These are phyloP conservation scores for Parelbella ahira DNA, from an alignment of 2,888 invertebrate genomes.

Conservation along the genomic window DNA sequence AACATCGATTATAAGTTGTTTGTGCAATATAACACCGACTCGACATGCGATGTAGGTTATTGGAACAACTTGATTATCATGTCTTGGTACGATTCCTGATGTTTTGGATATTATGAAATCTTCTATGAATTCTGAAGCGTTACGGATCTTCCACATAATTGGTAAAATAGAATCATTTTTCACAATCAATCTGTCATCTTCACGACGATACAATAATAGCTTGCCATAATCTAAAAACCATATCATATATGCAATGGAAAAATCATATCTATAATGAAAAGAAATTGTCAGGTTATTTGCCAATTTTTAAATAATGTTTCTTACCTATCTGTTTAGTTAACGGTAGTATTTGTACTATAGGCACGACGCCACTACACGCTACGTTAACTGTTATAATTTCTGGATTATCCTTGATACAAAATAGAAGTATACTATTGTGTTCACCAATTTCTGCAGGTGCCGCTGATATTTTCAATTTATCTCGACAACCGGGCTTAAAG, in stretches of 20 bases:
- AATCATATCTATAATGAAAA: no score
- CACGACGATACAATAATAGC: constrained; percentile 70
- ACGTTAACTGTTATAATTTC: constrained; percentile 74
- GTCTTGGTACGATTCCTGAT: constrained; percentile 61
- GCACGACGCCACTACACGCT: constrained; percentile 70
- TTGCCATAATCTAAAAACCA: constrained; percentile 77
- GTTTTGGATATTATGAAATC: constrained; percentile 69
- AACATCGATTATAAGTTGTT: constrained; percentile 66
- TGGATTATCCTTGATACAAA: constrained; percentile 81
- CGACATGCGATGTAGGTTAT: constrained; percentile 72
- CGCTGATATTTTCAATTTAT: constrained; percentile 56
- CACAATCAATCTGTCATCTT: constrained; percentile 70
- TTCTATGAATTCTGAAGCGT: constrained; percentile 56
- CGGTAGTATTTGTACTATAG: constrained; percentile 72
- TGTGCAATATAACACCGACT: constrained; percentile 59
- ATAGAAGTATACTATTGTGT: constrained; percentile 50
- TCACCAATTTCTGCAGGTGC: constrained; percentile 59
- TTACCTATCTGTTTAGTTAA: constrained; percentile 61
- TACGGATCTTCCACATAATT: constrained; percentile 77
- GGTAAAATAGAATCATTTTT: constrained; percentile 79
- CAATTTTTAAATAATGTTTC: constrained; percentile 7
- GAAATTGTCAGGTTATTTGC: no score
- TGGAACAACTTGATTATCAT: constrained; percentile 68
- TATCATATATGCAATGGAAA: no score
- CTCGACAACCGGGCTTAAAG: constrained; percentile 61